Evolutionary conservation across 2,888 invertebrate genomes (phyloP).

Genomic region (Nysson spinosus): DNA sequence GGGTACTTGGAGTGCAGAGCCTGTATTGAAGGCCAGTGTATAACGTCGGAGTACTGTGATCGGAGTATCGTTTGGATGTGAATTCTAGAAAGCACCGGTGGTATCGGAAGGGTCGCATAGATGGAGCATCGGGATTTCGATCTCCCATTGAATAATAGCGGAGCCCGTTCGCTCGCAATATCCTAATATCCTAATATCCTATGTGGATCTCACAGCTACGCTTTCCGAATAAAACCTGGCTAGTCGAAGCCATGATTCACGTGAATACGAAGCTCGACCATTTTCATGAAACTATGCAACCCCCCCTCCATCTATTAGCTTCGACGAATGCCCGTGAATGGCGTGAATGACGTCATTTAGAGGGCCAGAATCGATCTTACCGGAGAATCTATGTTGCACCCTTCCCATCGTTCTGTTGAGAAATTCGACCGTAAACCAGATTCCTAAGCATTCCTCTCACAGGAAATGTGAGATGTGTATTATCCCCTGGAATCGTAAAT

Average conservation of each 20-base stretch:
- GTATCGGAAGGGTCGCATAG: slow-evolving; percentile 19
- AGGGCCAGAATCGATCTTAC: neutral
- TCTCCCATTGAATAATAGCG: slow-evolving; percentile 31
- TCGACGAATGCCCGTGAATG: slow-evolving; percentile 20
- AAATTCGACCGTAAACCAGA: too few species aligned
- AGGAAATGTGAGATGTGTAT: too few species aligned
- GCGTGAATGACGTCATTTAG: slow-evolving; percentile 18
- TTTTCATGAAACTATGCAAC: slow-evolving; percentile 19
- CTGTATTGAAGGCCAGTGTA: too few species aligned
- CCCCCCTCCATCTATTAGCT: slow-evolving; percentile 13
- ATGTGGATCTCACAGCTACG: slow-evolving; percentile 17
- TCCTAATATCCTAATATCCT: slow-evolving; percentile 50
- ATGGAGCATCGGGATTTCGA: slow-evolving; percentile 9
- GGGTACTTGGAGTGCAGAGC: too few species aligned
- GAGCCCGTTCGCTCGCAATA: slow-evolving; percentile 11
- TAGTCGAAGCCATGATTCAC: slow-evolving; percentile 13
- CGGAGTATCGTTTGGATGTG: slow-evolving; percentile 3
- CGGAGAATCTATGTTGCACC: neutral
- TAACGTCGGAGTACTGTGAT: slow-evolving; percentile 25
- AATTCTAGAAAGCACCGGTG: slow-evolving; percentile 23
- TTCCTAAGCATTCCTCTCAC: too few species aligned
- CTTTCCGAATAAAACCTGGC: slow-evolving; percentile 26
- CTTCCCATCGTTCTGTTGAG: too few species aligned
- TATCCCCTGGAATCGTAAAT: too few species aligned
- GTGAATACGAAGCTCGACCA: slow-evolving; percentile 16